Percentiles rank a stretch among this genome's conserved stretches.
phyloP scores from a whole-genome alignment of 2,113 vertebrate genomes.

The Rhegmatorhina hoffmannsi region DNA sequence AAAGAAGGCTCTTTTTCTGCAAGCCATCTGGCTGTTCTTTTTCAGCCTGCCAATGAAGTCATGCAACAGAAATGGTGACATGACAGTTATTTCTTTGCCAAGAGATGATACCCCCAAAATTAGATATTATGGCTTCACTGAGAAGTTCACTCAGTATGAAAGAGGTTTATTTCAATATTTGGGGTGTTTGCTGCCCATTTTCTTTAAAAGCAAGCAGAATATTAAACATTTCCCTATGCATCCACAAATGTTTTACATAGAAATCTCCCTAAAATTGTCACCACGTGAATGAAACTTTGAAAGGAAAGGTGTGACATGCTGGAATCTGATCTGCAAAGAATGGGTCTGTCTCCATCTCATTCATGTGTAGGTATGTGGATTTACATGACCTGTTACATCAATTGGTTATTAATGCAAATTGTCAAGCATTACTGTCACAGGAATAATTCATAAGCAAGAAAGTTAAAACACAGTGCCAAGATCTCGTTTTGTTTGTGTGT shows the following conservation, averaged over 20 bases:
- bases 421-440: background rate
- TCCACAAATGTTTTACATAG: background rate
- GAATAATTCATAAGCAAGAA: background rate
- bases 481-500: background rate
- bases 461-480: background rate
- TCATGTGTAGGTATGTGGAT: background rate
- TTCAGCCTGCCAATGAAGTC: constrained; percentile 46
- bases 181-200: background rate
- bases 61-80: constrained; percentile 15
- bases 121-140: background rate
- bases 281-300: background rate
- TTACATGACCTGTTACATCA: background rate
- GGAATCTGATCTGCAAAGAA: background rate
- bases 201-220: background rate
- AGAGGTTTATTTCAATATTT: background rate
- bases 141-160: background rate
- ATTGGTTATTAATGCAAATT: background rate
- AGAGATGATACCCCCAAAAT: background rate
- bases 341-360: background rate
- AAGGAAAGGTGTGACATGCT: background rate
- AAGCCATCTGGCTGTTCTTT: constrained; percentile 57
- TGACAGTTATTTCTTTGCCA: constrained; percentile 36
- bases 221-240: background rate
- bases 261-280: background rate
- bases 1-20: background rate